A percentile compares a stretch with the other conserved stretches of the same genome.
Evolutionary conservation across 2,888 invertebrate species (phyloP).

Genomic region (Cryptus armator): DNA sequence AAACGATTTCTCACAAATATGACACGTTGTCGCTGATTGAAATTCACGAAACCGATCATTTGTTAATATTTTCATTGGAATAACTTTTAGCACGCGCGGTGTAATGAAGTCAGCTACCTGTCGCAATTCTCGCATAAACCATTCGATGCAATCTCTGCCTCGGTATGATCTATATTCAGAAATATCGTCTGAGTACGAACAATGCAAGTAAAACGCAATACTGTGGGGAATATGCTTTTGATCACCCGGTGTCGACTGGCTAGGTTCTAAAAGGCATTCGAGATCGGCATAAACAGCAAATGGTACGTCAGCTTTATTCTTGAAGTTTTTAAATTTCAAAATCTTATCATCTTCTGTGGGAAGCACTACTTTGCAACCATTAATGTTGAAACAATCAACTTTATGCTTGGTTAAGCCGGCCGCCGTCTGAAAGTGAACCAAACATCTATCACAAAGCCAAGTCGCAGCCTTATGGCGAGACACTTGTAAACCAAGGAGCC

Average conservation of each 20-base stretch:
- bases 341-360: conserved; percentile 40
- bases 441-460: neutral
- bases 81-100: neutral
- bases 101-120: conserved; percentile 4
- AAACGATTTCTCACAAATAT: neutral
- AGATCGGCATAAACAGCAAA: conserved; percentile 27
- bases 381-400: too few species aligned
- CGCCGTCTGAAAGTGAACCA: neutral
- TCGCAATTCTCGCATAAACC: conserved; percentile 30
- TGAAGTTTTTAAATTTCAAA: conserved; percentile 35
- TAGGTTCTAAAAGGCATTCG: conserved; percentile 25
- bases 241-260: neutral
- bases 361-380: neutral
- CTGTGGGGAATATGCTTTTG: conserved; percentile 66
- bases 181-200: conserved; percentile 57
- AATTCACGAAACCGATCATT: neutral
- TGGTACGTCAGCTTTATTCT: conserved; percentile 18
- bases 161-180: conserved; percentile 15
- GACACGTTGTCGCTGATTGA: neutral
- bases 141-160: conserved; percentile 27
- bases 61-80: neutral
- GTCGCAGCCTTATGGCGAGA: neutral
- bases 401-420: conserved; percentile 27
- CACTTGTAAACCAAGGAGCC: neutral
- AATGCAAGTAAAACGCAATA: conserved; percentile 71